Evolutionary conservation across 2,113 vertebrate species (phyloP), one percentile per base, ranked within the genome.

Genomic region (Sakesphorus luctuosus): DNA sequence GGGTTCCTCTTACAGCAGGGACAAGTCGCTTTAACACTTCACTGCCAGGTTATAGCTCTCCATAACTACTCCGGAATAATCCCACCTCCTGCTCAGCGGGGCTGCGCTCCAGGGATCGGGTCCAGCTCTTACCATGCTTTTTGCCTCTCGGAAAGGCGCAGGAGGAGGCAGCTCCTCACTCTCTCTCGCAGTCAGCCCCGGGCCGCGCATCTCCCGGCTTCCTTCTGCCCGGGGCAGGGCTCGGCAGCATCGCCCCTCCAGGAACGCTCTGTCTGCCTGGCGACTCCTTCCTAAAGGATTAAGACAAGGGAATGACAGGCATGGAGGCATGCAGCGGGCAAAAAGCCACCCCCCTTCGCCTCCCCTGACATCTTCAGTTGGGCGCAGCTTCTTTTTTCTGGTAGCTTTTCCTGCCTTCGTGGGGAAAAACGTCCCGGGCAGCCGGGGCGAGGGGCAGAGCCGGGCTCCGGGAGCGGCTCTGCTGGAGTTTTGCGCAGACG

Each of bases 201-300:
- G 94, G 94, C 92, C 89, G 75, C 44, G 68, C 93, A 78, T 86
- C 95, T 78, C 90, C 36, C 55, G 84, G 46, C 86, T 95, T 94
- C 50, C 71, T 95, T 53, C 92, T 96, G 88, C 93, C 97, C 80
- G 91, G 95, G 52, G 94, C 92, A 78, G 86, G 78, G 80, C 90
- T 93, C 71, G 89, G 88, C 93, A 91, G 83, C 95, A 97, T 97
- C 73, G 63, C 81, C 88, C 68, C 55, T 90, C 76, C 91, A n/a
- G 81, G 49, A 82, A 91, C 67, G 62, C 65, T 94, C 93, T 71
- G 61, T 46, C 78, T 59, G 78, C 66, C 87, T 4, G 71, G 50
- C 26, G 63, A 61, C 55, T 84, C 81, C 79, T 94, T 95, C 93
- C 97, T 97, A 94, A 58, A 90, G 93, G 85, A 94, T 95, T 71